A percentile compares a stretch with the other conserved stretches of the same genome.
Evolutionary conservation across 2,888 invertebrate genomes (phyloP).

Genomic region (Silvanus unidentatus): DNA sequence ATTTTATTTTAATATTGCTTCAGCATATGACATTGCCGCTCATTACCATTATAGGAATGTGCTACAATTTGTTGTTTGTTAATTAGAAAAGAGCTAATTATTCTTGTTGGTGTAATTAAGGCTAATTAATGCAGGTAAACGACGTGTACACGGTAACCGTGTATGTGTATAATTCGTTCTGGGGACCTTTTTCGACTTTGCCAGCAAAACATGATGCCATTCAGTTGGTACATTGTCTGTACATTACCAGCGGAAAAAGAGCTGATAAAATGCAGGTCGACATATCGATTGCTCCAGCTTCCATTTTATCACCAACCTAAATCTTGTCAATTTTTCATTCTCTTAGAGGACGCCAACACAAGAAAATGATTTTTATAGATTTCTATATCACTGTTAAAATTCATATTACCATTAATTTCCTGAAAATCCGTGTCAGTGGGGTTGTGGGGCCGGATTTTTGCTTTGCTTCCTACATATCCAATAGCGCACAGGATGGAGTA

Average conservation of each 20-base stretch:
- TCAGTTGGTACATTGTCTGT: too few species aligned
- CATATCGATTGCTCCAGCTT: not conserved
- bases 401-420: slow-evolving; percentile 15
- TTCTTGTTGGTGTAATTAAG: slow-evolving; percentile 22
- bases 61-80: slow-evolving; percentile 5
- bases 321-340: slow-evolving; percentile 12
- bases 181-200: too few species aligned
- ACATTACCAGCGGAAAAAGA: too few species aligned
- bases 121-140: slow-evolving; percentile 3
- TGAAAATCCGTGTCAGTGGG: slow-evolving; percentile 4
- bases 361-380: slow-evolving; percentile 19
- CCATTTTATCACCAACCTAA: slow-evolving; percentile 1
- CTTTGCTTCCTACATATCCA: too few species aligned
- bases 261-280: slow-evolving; percentile 2
- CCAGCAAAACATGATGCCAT: too few species aligned
- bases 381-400: slow-evolving; percentile 10
- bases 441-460: not conserved
- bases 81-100: slow-evolving; percentile 14
- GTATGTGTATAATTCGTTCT: too few species aligned
- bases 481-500: too few species aligned
- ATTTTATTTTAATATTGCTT: too few species aligned
- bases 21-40: too few species aligned
- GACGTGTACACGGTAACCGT: not conserved
- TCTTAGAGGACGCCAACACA: slow-evolving; percentile 16
- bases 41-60: not conserved